Evolutionary conservation across 1,140 invertebrate genomes (phyloP), one percentile per base, ranked within the genome.

Genomic region (Drosophila aff.): DNA sequence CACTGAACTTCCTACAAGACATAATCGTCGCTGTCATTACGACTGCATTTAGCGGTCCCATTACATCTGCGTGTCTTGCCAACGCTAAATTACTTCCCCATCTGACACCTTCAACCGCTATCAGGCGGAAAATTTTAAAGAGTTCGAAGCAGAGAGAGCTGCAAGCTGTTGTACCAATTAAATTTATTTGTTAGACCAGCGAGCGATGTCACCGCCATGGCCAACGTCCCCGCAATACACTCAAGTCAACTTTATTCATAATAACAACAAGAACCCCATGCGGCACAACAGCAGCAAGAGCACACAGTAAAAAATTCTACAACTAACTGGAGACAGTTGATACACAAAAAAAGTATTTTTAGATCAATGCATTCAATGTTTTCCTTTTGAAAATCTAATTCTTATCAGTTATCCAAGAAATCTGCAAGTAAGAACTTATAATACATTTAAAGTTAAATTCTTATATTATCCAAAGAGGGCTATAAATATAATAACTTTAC

Each of bases 191-290:
- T 83, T 47, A 50, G 76, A 75, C 69, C 59, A 52, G 46, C 68
- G 67, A 62, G 64, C 63, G 74, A 82, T 77, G 68, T 78, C 57
- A 75, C 49, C 65, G 72, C 77, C 66, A 73, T 79, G 49, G 60
- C 53, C 66, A 62, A 52, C 21, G 58, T 62, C 80, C 71, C 49
- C 63, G 75, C 68, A 74, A 74, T 81, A 77, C 77, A 84, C 82
- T 84, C 67, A 84, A 84, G 72, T 73, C 81, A 68, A 76, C 81
- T 80, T 84, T 84, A 81, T 84, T 80, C 81, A 84, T 81, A 80
- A 80, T 62, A 79, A 62, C 44, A 80, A 67, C 76, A 74, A 74
- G 50, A 49, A 44, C 59, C 47, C 50, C 64, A 41, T 52, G 58
- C 58, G 44, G 62, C 67, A 59, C 40, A 44, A 57, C 76, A 78